A percentile compares a stretch with the other conserved stretches of the same genome.
phyloP scores from a whole-genome alignment of 2,888 invertebrate genomes.

The Drosophila nigricruria region DNA sequence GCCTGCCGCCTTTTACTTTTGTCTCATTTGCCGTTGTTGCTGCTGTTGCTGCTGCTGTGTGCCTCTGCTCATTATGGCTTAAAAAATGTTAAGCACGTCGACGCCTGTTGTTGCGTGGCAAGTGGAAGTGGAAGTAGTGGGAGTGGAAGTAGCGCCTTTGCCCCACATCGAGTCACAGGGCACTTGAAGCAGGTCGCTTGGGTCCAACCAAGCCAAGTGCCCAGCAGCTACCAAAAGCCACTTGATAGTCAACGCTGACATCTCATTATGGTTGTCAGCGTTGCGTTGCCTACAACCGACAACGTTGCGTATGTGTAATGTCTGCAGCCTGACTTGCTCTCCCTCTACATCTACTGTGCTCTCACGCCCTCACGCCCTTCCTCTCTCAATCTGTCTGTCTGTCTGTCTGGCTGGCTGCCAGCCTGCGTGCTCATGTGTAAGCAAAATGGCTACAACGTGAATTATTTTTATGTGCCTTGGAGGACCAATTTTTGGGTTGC shows the following conservation, averaged over 20 bases:
- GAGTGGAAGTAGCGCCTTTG: constrained; percentile 19
- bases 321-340: constrained; percentile 26
- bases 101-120: constrained; percentile 67
- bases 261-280: constrained; percentile 79
- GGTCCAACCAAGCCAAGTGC: constrained; percentile 54
- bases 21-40: constrained; percentile 42
- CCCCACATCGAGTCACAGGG: constrained; percentile 13
- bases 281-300: constrained; percentile 52
- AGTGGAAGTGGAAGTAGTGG: constrained; percentile 14
- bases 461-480: constrained; percentile 76
- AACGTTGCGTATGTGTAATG: constrained; percentile 75
- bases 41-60: constrained; percentile 21
- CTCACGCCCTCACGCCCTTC: background rate
- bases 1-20: constrained; percentile 54
- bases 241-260: constrained; percentile 79
- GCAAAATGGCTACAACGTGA: constrained; percentile 74
- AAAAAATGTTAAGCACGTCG: constrained; percentile 78
- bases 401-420: background rate
- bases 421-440: constrained; percentile 60
- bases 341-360: background rate
- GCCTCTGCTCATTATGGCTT: constrained; percentile 72
- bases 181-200: constrained; percentile 64
- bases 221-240: constrained; percentile 61
- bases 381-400: background rate
- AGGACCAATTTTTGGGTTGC: constrained; percentile 71